Conservation (phyloP, 2,797 vertebrate species). For the Enteromius afrohamiltoni region DNA sequence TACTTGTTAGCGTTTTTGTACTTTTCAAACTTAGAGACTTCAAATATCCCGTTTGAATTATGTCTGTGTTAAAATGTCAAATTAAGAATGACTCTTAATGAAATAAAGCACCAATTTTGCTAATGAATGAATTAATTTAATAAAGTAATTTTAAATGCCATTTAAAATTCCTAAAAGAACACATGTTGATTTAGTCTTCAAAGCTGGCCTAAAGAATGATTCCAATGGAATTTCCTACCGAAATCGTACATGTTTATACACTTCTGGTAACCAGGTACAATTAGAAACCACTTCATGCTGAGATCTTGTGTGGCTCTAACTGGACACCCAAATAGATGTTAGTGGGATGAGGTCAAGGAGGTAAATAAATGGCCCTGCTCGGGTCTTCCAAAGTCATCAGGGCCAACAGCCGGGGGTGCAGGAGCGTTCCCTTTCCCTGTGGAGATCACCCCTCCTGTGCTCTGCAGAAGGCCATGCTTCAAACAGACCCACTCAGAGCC, state of each 20-base stretch:
- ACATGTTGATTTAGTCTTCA: background rate
- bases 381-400: slow-evolving; percentile 73
- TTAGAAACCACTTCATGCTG: slow-evolving; percentile 49
- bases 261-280: background rate
- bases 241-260: background rate
- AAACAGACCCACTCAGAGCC: slow-evolving; percentile 74
- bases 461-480: slow-evolving; percentile 71
- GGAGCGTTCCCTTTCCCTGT: slow-evolving; percentile 55
- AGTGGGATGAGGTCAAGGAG: slow-evolving; percentile 70
- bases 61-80: background rate
- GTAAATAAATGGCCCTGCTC: slow-evolving; percentile 66
- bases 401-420: slow-evolving; percentile 71
- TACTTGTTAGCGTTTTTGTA: background rate
- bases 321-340: slow-evolving; percentile 59
- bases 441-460: slow-evolving; percentile 66
- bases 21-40: background rate
- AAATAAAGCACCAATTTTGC: background rate
- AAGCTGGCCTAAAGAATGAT: background rate
- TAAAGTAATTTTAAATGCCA: background rate
- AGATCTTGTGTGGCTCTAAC: slow-evolving; percentile 19
- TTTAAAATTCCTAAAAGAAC: background rate
- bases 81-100: background rate
- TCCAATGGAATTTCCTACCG: background rate
- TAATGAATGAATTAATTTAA: background rate
- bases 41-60: background rate